A percentile compares a stretch with the other conserved stretches of the same genome.
These are phyloP conservation scores for Ostrea edulis DNA, from an alignment of 1,140 invertebrate genomes.

Conservation along the genomic window DNA sequence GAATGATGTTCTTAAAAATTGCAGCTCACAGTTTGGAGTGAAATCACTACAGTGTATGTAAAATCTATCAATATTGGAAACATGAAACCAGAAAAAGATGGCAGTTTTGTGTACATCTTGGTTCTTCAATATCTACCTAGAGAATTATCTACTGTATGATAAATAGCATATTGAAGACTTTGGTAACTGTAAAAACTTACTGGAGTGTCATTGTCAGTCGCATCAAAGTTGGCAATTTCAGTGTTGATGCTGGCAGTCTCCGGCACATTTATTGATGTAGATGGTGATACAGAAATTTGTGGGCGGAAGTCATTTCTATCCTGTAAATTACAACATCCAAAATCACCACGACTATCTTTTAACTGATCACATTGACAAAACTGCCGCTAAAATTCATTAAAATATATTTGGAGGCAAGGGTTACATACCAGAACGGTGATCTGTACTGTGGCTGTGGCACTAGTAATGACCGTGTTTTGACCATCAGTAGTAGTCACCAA, in stretches of 20 bases:
- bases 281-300: conserved; percentile 4
- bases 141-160: too few species aligned
- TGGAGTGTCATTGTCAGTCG: conserved; percentile 59
- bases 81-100: too few species aligned
- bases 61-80: too few species aligned
- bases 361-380: too few species aligned
- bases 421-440: conserved; percentile 64
- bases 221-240: conserved; percentile 49
- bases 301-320: conserved; percentile 56
- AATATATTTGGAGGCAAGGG: not conserved
- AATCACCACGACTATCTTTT: not conserved
- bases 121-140: too few species aligned
- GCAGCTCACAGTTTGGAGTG: too few species aligned
- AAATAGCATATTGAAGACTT: too few species aligned
- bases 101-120: too few species aligned
- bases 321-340: conserved; percentile 38
- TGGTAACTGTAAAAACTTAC: conserved; percentile 51
- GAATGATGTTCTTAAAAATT: too few species aligned
- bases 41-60: too few species aligned
- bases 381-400: not conserved
- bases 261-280: conserved; percentile 31
- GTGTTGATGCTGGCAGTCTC: conserved; percentile 41
- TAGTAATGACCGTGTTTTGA: conserved; percentile 10
- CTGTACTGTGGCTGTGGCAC: conserved; percentile 54
- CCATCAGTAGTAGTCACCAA: conserved; percentile 68